phyloP scores from a whole-genome alignment of 2,113 vertebrate species.

The Halichoeres trimaculatus region DNA sequence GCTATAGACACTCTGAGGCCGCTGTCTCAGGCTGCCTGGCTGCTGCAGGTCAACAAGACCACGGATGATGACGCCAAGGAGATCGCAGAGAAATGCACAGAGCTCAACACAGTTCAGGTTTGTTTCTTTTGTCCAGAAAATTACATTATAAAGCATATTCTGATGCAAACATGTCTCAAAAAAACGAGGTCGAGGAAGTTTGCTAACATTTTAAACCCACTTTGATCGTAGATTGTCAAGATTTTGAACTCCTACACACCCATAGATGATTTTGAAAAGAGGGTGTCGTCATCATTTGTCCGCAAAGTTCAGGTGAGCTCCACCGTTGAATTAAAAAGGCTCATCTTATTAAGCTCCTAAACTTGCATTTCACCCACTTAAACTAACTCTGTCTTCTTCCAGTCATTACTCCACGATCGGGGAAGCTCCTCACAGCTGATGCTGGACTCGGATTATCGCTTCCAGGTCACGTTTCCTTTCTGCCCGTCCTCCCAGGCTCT shows the following conservation, averaged over 20 bases:
- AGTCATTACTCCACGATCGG: slow-evolving; percentile 89
- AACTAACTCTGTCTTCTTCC: slow-evolving; percentile 54
- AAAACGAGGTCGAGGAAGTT: no score
- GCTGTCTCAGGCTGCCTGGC: slow-evolving; percentile 93
- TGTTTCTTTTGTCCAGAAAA: not conserved
- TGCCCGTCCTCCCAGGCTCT: slow-evolving; percentile 89
- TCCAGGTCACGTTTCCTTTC: slow-evolving; percentile 96
- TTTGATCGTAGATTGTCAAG: slow-evolving; percentile 90
- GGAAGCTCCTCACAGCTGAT: slow-evolving; percentile 89
- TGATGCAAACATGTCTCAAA: not conserved
- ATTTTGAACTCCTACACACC: slow-evolving; percentile 98
- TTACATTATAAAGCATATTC: not conserved
- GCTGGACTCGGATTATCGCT: slow-evolving; percentile 91
- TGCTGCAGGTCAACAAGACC: slow-evolving; percentile 96
- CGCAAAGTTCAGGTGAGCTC: slow-evolving; percentile 93
- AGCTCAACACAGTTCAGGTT: slow-evolving; percentile 94
- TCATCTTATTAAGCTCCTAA: not conserved
- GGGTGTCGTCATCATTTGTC: slow-evolving; percentile 92
- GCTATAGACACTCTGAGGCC: slow-evolving; percentile 92
- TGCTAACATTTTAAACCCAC: not conserved
- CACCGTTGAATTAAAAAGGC: no score
- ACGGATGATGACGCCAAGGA: slow-evolving; percentile 93
- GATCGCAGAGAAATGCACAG: slow-evolving; percentile 88
- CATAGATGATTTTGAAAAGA: slow-evolving; percentile 97
- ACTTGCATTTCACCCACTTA: not conserved